Base-by-base conservation (phyloP, 1,140 invertebrate species). In the Araneus ventricosus region DNA sequence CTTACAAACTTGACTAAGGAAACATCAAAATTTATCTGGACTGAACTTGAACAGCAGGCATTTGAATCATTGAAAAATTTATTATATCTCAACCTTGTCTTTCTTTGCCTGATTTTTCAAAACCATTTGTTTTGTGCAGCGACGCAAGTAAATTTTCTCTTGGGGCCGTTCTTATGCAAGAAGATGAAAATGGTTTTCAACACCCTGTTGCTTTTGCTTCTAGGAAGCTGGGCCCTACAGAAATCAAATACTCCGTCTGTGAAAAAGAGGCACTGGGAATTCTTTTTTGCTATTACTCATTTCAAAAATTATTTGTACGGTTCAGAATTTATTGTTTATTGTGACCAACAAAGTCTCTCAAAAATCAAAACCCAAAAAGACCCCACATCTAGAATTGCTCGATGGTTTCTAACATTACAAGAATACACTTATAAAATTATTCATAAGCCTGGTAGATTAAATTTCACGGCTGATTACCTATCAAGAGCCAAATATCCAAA, bases 1-100 rank as follows among this genome's bases (percentile, higher is more conserved):
- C 93, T 96, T 39, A 94, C 94, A 70, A 52, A 94, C 2, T 85
- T 95, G 39, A 86, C 95, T 34, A 94, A 94, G 34, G 93, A 94
- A 41, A 30, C 34, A 6, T 24, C 27, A 0, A 52, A 41, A 6
- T 86, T 86, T 86, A 0, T 3, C 2, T 86, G 84, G 39, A 52
- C 6, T 30, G 30, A 41, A 0, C 1, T 0, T 5, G 41, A 45
- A 57, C 39, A 86, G 10, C 3, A 22, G 4, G 3, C 39, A 10
- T 85, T 85, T 57, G n/a, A 17, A 20, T 20, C n/a, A 27, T 86
- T 41, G 2, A 86, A 45, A 7, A 22, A 24, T 52, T 61, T 86
- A 17, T 41, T 86, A n/a, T 14, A 6, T 3, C 41, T 7, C 1
- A 52, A 22, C 45, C 41, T 24, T 86, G 84, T 24, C 14, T 86